A percentile compares a stretch with the other conserved stretches of the same genome.
These are phyloP conservation scores for Rhagonycha lutea DNA, from an alignment of 2,888 invertebrate species.

Conservation along the genomic window DNA sequence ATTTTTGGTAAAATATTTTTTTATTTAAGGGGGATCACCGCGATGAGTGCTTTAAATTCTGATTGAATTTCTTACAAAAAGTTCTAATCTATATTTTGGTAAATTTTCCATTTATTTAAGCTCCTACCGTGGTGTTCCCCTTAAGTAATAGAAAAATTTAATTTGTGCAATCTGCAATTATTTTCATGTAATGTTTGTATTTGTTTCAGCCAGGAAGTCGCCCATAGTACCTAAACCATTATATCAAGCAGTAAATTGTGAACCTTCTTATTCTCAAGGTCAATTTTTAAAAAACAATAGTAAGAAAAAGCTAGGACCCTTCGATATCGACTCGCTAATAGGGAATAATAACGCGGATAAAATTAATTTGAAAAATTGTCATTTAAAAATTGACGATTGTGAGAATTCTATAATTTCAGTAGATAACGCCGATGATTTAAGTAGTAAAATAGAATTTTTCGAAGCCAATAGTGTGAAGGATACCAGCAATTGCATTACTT, in stretches of 20 bases:
- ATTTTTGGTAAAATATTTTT: slow-evolving; percentile 48
- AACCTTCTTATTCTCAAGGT: slow-evolving; percentile 32
- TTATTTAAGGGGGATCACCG: not conserved
- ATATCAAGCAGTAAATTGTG: slow-evolving; percentile 21
- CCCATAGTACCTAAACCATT: slow-evolving; percentile 56
- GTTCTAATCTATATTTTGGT: too few relatives aligned
- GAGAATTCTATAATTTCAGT: not conserved
- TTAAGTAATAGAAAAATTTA: not conserved
- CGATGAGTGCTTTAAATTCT: too few relatives aligned
- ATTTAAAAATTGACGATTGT: not conserved
- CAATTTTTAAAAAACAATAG: slow-evolving; percentile 31
- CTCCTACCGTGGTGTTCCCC: too few relatives aligned
- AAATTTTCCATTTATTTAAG: too few relatives aligned
- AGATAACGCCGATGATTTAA: slow-evolving; percentile 1
- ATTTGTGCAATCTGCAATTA: slow-evolving; percentile 16
- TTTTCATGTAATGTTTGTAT: slow-evolving; percentile 36
- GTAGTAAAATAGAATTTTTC: not conserved
- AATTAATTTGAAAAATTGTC: not conserved
- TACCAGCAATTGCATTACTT: slow-evolving; percentile 4
- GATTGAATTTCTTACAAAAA: too few relatives aligned
- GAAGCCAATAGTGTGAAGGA: not conserved
- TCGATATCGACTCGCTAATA: slow-evolving; percentile 21
- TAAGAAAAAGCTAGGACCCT: slow-evolving; percentile 28
- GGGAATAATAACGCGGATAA: slow-evolving; percentile 1
- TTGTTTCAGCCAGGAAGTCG: slow-evolving; percentile 68